Base-by-base conservation (phyloP, 2,888 invertebrate species). In the Eulithis prunata region DNA sequence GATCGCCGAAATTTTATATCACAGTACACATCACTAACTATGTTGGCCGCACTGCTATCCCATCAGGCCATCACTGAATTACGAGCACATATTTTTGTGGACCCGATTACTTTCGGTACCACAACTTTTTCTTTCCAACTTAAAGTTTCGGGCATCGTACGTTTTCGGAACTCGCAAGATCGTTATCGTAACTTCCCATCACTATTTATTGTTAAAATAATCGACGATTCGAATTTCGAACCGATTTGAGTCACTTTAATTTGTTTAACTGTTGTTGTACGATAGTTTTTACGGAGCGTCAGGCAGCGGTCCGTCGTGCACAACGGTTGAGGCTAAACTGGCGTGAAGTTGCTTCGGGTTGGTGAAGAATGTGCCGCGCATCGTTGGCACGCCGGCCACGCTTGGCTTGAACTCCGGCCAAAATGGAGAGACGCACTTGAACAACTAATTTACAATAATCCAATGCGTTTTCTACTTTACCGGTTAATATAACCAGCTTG, bases 301-400 rank as follows among this genome's bases (percentile, higher is more conserved):
- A 85, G 81, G 75, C 88, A 80, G 78, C 82, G 83, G 85, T 88
- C 89, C 86, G 78, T 75, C 88, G 76, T 80, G 75, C 66, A 66
- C 79, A 83, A 75, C 78, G 82, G 83, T 86, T 84, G 83, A 85
- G 82, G 85, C 85, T 86, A 85, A 90, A 93, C 92, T 93, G 89
- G 81, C 87, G 82, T 90, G 91, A 91, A 91, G 93, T 91, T 87
- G 80, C 81, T 79, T 81, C 61, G 85, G 88, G 88, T 88, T 88
- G 90, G 90, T 88, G 85, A 89, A 88, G 91, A 90, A 88, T 92
- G 92, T 91, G 91, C 90, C 80, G 91, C 92, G 92, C 92, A 93
- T 89, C 87, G 91, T 90, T 88, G 91, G 90, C 86, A 87, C 90
- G 87, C 90, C 89, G 89, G 85, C 84, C 86, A 83, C 87, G 87